Percentiles rank a stretch among this genome's conserved stretches.
Evolutionary conservation across 2,113 vertebrate genomes (phyloP).

Genomic region (Corydoras maculifer): DNA sequence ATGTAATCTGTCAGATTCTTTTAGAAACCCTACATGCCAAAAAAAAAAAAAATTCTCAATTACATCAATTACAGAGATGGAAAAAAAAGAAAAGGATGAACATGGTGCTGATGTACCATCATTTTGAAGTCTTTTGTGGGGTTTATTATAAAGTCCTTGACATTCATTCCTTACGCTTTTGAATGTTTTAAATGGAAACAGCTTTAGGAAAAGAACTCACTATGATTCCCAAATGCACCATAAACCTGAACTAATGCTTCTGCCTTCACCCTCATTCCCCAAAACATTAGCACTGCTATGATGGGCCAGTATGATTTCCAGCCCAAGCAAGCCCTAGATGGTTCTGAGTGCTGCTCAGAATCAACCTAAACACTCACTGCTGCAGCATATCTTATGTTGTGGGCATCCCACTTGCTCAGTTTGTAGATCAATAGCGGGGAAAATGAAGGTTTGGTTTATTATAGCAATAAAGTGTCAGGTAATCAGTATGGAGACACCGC

Average conservation of each 20-base stretch:
- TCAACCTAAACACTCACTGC: not conserved
- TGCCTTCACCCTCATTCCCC: constrained; percentile 19
- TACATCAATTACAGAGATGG: constrained; percentile 32
- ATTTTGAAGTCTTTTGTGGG: constrained; percentile 28
- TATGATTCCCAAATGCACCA: constrained; percentile 38
- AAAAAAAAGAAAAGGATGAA: constrained; percentile 17
- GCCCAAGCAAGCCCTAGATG: not conserved
- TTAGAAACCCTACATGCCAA: constrained; percentile 7
- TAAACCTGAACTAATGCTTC: constrained; percentile 31
- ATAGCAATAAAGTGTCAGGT: constrained; percentile 44
- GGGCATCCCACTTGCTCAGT: constrained; percentile 31
- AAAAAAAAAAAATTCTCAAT: constrained; percentile 27
- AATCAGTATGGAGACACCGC: constrained; percentile 41
- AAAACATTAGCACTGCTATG: constrained; percentile 31
- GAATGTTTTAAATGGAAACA: constrained; percentile 14
- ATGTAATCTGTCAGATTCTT: constrained; percentile 14
- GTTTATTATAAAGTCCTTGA: constrained; percentile 23
- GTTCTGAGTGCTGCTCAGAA: not conserved
- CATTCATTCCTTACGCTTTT: constrained; percentile 20
- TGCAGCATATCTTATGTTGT: constrained; percentile 1
- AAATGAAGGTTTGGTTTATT: constrained; percentile 48
- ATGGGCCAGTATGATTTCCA: constrained; percentile 31
- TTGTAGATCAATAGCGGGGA: constrained; percentile 43
- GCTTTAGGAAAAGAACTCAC: constrained; percentile 11
- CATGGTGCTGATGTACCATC: constrained; percentile 12